Evolutionary conservation across 2,888 invertebrate genomes (phyloP).

Genomic region (Coelinius sp.): DNA sequence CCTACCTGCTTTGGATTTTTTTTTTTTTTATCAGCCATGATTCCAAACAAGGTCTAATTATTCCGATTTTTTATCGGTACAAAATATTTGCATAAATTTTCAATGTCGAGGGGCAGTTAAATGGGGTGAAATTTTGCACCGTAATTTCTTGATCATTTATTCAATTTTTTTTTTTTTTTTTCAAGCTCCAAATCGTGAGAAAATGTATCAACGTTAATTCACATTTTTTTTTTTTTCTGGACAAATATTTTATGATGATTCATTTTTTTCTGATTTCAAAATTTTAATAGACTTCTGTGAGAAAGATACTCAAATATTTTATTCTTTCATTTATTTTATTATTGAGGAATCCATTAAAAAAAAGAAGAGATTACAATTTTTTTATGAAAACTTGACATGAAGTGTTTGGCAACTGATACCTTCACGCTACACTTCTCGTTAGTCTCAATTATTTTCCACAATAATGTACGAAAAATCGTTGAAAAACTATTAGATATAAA

Average conservation of each 20-base stretch:
- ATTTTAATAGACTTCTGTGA: no score
- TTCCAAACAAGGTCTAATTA: constrained; percentile 5
- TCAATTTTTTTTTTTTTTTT: constrained; percentile 34
- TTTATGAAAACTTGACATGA: neutral
- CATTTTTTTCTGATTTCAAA: constrained; percentile 23
- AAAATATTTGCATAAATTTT: constrained; percentile 7
- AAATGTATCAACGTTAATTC: neutral
- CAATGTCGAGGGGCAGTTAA: neutral
- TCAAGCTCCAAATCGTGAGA: constrained; percentile 23
- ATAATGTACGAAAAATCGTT: neutral
- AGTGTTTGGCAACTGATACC: constrained; percentile 16
- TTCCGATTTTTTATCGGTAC: constrained; percentile 1
- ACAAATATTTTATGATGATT: constrained; percentile 10
- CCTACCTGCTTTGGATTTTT: neutral
- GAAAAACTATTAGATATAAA: constrained; percentile 2
- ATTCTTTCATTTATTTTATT: no score
- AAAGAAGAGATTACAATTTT: no score
- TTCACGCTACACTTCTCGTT: neutral
- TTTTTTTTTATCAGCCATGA: neutral
- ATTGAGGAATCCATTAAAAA: no score
- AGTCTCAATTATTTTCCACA: neutral
- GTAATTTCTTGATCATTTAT: constrained; percentile 61
- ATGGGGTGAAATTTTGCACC: constrained; percentile 48
- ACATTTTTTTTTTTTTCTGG: neutral
- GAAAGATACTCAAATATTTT: no score